These are phyloP conservation scores for Homarus gammarus DNA, from an alignment of 2,888 invertebrate genomes.

Conservation along the genomic window DNA sequence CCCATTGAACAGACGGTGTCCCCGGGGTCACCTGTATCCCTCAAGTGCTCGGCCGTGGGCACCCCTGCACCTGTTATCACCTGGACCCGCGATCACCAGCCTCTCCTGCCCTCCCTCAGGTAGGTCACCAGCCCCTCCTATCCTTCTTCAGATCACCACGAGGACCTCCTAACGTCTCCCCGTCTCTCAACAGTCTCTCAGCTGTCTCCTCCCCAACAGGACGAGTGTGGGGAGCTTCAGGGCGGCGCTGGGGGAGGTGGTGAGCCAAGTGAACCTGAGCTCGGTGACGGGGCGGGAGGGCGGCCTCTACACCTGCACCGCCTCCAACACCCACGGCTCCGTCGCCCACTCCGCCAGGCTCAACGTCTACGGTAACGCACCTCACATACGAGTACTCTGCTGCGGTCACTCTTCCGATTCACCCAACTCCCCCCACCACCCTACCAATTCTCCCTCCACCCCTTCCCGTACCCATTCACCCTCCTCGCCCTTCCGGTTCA, in stretches of 20 bases:
- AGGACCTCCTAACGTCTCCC: too few relatives aligned
- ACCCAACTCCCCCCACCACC: too few relatives aligned
- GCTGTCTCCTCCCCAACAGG: not conserved
- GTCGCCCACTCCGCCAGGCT: conserved; percentile 86
- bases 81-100: conserved; percentile 53
- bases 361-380: conserved; percentile 86
- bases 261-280: conserved; percentile 90
- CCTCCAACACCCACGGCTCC: conserved; percentile 87
- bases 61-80: conserved; percentile 48
- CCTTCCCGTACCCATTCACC: too few relatives aligned
- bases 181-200: too few relatives aligned
- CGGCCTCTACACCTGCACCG: conserved; percentile 88
- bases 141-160: too few relatives aligned
- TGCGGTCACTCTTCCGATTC: too few relatives aligned
- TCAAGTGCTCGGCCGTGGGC: conserved; percentile 51
- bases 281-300: conserved; percentile 89
- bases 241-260: conserved; percentile 80
- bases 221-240: not conserved
- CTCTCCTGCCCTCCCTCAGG: conserved; percentile 43
- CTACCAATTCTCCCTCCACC: too few relatives aligned
- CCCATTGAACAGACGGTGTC: conserved; percentile 62
- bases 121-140: not conserved
- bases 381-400: not conserved
- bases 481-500: too few relatives aligned
- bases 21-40: conserved; percentile 49